Evolutionary conservation across 2,888 invertebrate genomes (phyloP), one percentile per base, ranked within the genome.

Genomic region (Linnaemya vulpina): DNA sequence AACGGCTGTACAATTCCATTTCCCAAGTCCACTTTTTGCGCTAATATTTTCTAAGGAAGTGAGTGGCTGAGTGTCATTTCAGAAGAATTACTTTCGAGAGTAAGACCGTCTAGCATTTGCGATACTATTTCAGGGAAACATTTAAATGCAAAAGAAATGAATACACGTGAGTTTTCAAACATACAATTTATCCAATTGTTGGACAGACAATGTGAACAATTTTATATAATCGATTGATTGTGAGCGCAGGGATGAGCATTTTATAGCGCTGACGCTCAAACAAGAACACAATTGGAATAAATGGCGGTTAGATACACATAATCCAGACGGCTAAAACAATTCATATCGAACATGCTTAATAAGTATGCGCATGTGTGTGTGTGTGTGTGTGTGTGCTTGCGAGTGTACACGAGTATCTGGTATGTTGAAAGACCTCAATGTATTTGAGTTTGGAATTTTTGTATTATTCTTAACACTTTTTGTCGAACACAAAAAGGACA

Each of bases 261-360:
- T 20, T 53, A 82, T 70, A 70, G 74, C 3, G 30, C 46, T 73
- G 71, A 73, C 73, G 67, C 40, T 62, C 76, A 68, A 49, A 76
- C 65, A 60, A 68, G 65, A 78, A 75, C 17, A 22, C 22, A 63
- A 62, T 82, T 58, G 43, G 75, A 75, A 82, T 79, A 74, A 82
- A 79, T 82, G 75, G 71, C 78, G 65, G 82, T 68, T 77, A 77
- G 73, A 40, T 77, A 74, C 43, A 81, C 73, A 77, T 77, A 77
- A 84, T 73, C 35, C 60, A 70, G 51, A 82, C 70, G 63, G 51
- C 35, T 13, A 25, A 74, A 74, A 17, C 74, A 78, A 81, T 85
- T 78, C 68, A 63, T 74, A 84, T 75, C 30, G 15, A 38, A 20
- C 62, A 71, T 63, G 35, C 20, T 43, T 53, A 43, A 15, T 20